Conservation (phyloP, 1,140 invertebrate genomes). For the Pseudoatta argentina region DNA sequence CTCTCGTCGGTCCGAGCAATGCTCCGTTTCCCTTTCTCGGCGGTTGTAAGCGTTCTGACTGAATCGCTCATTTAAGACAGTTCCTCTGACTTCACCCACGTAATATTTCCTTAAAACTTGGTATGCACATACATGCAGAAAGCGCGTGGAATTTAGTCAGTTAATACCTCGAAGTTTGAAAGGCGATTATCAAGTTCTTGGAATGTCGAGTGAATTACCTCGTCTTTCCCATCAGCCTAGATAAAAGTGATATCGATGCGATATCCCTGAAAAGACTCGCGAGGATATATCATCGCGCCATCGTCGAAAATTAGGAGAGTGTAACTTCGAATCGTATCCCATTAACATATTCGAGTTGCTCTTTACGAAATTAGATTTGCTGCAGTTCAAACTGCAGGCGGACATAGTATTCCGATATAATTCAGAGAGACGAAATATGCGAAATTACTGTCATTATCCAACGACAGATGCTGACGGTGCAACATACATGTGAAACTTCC, state of each 20-base stretch:
- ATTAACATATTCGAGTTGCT: conserved; percentile 15
- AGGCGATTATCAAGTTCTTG: background rate
- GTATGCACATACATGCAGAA: conserved; percentile 20
- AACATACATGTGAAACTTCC: conserved; percentile 26
- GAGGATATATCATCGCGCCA: background rate
- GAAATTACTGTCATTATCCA: conserved; percentile 51
- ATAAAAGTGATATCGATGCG: background rate
- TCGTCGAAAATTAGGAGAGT: background rate
- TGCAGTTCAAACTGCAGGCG: background rate
- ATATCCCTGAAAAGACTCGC: background rate
- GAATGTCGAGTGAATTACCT: background rate
- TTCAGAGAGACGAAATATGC: conserved; percentile 35
- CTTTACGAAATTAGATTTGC: conserved; percentile 12
- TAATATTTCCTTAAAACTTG: conserved; percentile 54
- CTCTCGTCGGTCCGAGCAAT: conserved; percentile 76
- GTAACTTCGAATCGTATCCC: background rate
- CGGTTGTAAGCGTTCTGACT: conserved; percentile 56
- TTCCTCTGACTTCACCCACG: conserved; percentile 50
- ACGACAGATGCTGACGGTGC: conserved; percentile 44
- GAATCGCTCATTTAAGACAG: conserved; percentile 70
- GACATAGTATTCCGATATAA: conserved; percentile 27
- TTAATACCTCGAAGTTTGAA: background rate
- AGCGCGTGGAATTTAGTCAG: conserved; percentile 16
- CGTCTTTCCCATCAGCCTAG: background rate
- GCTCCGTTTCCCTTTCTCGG: conserved; percentile 70